These are phyloP conservation scores for Enteromius fasciolatus DNA, from an alignment of 2,797 vertebrate genomes.

Conservation along the genomic window DNA sequence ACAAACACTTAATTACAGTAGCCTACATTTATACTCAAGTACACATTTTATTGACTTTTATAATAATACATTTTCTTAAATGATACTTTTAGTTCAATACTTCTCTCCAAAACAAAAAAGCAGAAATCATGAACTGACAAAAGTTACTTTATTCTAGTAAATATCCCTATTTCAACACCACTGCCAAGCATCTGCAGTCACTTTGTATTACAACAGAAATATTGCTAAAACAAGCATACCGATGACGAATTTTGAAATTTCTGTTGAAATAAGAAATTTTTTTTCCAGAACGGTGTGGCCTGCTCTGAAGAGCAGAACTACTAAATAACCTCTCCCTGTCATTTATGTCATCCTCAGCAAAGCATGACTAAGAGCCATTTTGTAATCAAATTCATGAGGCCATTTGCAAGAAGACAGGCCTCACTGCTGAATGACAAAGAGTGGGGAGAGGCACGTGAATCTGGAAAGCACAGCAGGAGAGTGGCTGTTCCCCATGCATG, in stretches of 20 bases:
- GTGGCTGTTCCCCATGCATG: background rate
- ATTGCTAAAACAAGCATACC: background rate
- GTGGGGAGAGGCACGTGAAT: conserved; percentile 19
- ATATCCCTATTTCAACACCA: background rate
- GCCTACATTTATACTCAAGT: background rate
- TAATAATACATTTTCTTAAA: background rate
- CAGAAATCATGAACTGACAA: background rate
- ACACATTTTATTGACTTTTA: background rate
- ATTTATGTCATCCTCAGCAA: conserved; percentile 52
- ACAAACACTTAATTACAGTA: background rate
- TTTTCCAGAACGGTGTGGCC: background rate
- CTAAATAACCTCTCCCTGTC: conserved; percentile 25
- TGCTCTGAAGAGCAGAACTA: background rate
- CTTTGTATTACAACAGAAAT: conserved; percentile 9
- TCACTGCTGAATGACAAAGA: conserved; percentile 34
- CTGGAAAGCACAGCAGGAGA: conserved; percentile 24
- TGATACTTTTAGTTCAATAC: background rate
- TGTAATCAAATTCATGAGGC: conserved; percentile 60
- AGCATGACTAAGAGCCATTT: conserved; percentile 61
- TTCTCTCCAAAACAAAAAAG: background rate
- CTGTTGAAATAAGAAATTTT: background rate
- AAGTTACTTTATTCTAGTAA: background rate
- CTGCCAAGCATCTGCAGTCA: background rate
- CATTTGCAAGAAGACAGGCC: conserved; percentile 43
- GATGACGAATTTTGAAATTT: background rate